phyloP scores from a whole-genome alignment of 2,797 vertebrate genomes.

The Xyrichtys novacula region DNA sequence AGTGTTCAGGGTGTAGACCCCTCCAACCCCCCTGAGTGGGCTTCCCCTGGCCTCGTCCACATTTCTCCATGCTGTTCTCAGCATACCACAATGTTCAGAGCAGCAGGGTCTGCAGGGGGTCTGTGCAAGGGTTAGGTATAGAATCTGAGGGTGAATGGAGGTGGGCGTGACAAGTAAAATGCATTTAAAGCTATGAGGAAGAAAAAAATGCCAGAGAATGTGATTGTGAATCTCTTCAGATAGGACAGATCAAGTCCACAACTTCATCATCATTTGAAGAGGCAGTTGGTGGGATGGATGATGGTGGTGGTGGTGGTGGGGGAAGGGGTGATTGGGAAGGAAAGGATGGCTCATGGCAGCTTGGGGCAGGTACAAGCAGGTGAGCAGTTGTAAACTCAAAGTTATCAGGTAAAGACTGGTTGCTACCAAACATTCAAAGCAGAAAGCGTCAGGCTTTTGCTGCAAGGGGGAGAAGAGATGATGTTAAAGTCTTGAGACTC shows the following conservation, averaged over 20 bases:
- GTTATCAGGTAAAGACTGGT: constrained; percentile 77
- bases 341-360: constrained; percentile 64
- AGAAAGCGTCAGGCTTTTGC: constrained; percentile 81
- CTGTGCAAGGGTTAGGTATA: constrained; percentile 42
- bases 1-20: constrained; percentile 60
- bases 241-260: constrained; percentile 57
- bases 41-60: constrained; percentile 76
- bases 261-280: constrained; percentile 65
- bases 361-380: constrained; percentile 78
- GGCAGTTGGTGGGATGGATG: constrained; percentile 60
- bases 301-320: too few relatives aligned
- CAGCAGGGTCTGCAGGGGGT: constrained; percentile 70
- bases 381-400: constrained; percentile 76
- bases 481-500: constrained; percentile 68
- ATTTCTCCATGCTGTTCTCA: constrained; percentile 86
- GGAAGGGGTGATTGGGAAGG: constrained; percentile 46
- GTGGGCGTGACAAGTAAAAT: constrained; percentile 70
- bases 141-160: constrained; percentile 50
- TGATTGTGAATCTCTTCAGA: constrained; percentile 63
- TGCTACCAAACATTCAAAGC: constrained; percentile 87
- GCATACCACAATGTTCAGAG: constrained; percentile 87
- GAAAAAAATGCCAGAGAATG: constrained; percentile 43
- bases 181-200: constrained; percentile 76
- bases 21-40: constrained; percentile 42
- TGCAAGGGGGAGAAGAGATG: constrained; percentile 68